Evolutionary conservation across 2,113 vertebrate species (phyloP).

Genomic region (Pseudorectes ferrugineus): DNA sequence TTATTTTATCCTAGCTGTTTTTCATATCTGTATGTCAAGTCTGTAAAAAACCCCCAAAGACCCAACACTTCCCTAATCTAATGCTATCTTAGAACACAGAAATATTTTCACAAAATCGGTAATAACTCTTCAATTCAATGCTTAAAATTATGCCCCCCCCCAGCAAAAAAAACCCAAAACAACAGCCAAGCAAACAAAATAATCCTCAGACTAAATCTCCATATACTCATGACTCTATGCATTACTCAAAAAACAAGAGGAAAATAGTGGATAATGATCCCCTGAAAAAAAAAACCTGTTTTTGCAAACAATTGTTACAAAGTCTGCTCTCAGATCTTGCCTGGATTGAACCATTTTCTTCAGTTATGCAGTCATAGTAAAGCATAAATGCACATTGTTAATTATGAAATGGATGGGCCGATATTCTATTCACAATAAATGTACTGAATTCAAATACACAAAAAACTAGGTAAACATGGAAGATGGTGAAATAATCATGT

Average conservation of each 20-base stretch:
- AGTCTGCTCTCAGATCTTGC: not conserved
- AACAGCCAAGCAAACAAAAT: not conserved
- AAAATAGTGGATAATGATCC: not conserved
- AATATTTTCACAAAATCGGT: not conserved
- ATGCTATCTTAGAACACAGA: not conserved
- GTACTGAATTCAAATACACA: not conserved
- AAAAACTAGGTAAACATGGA: not conserved
- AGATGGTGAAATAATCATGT: not conserved
- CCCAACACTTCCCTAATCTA: not conserved
- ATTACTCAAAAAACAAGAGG: not conserved
- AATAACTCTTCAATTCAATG: not conserved
- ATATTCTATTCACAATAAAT: not conserved
- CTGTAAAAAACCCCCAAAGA: not conserved
- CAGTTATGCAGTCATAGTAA: not conserved
- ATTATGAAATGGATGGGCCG: not conserved
- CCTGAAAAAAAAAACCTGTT: not conserved
- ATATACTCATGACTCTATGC: not conserved
- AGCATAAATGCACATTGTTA: not conserved
- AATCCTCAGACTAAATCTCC: accelerated
- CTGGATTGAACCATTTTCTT: not conserved
- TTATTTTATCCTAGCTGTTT: not conserved
- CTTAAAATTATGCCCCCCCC: not conserved
- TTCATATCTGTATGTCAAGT: not conserved
- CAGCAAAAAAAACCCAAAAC: not conserved
- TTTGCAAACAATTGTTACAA: not conserved